Evolutionary conservation across 2,113 vertebrate species (phyloP).

Genomic region (Willisornis vidua): DNA sequence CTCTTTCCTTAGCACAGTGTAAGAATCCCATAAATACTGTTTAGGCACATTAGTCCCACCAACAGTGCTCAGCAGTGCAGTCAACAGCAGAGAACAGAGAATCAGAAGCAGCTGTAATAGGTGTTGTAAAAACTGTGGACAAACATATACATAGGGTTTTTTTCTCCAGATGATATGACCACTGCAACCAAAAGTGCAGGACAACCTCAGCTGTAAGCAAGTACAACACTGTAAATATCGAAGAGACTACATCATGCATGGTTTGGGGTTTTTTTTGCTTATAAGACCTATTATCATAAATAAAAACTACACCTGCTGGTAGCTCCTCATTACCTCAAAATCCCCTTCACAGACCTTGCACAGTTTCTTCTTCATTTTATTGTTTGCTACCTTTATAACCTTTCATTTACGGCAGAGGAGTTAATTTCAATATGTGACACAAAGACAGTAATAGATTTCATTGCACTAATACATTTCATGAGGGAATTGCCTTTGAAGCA

Average conservation of each 20-base stretch:
- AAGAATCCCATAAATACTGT: neutral
- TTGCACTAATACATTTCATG: neutral
- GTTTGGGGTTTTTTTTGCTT: neutral
- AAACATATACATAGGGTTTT: fast-evolving
- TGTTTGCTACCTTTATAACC: neutral
- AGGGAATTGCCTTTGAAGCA: neutral
- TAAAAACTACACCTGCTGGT: neutral
- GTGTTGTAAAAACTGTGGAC: neutral
- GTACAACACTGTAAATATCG: neutral
- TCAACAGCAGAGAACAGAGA: neutral
- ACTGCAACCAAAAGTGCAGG: neutral
- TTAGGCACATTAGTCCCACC: neutral
- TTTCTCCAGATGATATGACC: neutral
- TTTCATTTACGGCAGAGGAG: neutral
- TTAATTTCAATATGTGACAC: neutral
- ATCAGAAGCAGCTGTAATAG: neutral
- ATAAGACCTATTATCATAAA: neutral
- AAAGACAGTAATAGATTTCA: neutral
- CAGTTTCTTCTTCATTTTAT: neutral
- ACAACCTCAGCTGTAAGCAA: neutral
- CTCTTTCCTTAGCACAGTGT: neutral
- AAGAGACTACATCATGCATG: neutral
- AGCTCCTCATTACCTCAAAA: neutral
- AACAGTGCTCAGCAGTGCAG: neutral
- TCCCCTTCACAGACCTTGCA: neutral